Base-by-base conservation (phyloP, 2,888 invertebrate genomes). In the Agrochola litura region DNA sequence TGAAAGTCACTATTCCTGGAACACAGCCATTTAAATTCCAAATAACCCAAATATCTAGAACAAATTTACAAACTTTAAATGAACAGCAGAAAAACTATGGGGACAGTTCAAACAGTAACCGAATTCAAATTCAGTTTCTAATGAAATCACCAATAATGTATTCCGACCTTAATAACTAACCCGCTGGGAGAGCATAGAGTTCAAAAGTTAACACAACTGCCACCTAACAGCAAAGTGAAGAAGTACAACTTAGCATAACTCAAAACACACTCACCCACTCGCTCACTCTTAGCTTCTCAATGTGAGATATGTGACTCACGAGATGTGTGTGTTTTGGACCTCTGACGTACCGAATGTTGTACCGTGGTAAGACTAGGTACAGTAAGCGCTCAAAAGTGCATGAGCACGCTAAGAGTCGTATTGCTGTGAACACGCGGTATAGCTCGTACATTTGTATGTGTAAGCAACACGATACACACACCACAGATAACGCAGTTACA, bases 121-220 rank as follows among this genome's bases (percentile, higher is more conserved):
- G 52, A 82, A 88, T 88, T 88, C 81, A 86, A 85, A 85, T 85
- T 81, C 77, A 81, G 80, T 87, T 84, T 77, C 63, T 82, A 85
- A 85, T 86, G 68, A 80, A 83, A 80, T 82, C 82, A 77, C 81
- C 87, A 81, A 88, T 88, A 87, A 87, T 77, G 73, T 88, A 86
- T 85, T 82, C 87, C n/a, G 71, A 88, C 89, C 85, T 81, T 85
- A 85, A 85, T 88, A 88, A 87, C 76, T 87, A 81, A 87, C 80
- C 66, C 76, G 19, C 25, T 30, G 66, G 46, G 71, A 37, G 73
- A 66, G 41, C n/a, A 64, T 88, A 85, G 82, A 89, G 82, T 86
- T 80, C 77, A 83, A 80, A 88, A 89, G 85, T 89, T 87, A 87
- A 88, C 71, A 73, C 64, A 73, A 71, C 19, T 46, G 60, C 56